These are phyloP conservation scores for Catharus ustulatus DNA, from an alignment of 2,797 vertebrate genomes.

Conservation along the genomic window DNA sequence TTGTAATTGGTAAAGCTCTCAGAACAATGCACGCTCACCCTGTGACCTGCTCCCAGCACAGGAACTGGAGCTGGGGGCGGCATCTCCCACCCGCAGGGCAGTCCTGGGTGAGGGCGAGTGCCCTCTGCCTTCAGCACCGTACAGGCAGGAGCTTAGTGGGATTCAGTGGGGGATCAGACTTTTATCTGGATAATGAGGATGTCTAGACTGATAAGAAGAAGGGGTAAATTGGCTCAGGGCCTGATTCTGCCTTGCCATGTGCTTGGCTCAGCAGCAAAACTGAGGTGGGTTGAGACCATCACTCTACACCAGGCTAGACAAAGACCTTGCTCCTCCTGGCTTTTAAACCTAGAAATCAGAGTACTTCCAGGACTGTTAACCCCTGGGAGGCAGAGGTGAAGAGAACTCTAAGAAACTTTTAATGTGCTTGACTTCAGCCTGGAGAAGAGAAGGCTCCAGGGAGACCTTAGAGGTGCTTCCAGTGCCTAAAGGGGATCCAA, in stretches of 20 bases:
- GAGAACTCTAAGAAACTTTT: background rate
- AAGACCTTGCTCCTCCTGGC: background rate
- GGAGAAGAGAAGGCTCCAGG: background rate
- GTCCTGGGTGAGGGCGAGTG: background rate
- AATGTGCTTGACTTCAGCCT: rapidly evolving
- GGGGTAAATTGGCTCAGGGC: constrained; percentile 57
- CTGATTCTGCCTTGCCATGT: background rate
- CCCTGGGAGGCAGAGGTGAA: background rate
- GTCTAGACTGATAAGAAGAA: constrained; percentile 65
- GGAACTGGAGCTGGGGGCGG: rapidly evolving
- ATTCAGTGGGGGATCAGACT: constrained; percentile 52
- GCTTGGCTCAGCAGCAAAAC: background rate
- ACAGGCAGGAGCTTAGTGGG: constrained; percentile 24
- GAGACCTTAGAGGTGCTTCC: background rate
- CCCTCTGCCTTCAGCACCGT: background rate
- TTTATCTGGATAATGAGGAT: constrained; percentile 66
- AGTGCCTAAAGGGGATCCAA: background rate
- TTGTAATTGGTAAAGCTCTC: constrained; percentile 13
- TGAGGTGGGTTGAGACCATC: rapidly evolving
- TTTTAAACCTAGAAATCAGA: background rate
- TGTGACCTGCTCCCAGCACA: rapidly evolving
- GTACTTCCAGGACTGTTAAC: background rate
- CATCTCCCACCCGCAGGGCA: background rate
- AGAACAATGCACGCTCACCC: background rate
- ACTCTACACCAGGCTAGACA: background rate